Percentiles rank a stretch among this genome's conserved stretches.
phyloP scores from a whole-genome alignment of 2,113 vertebrate genomes.

The Callaeas wilsoni region DNA sequence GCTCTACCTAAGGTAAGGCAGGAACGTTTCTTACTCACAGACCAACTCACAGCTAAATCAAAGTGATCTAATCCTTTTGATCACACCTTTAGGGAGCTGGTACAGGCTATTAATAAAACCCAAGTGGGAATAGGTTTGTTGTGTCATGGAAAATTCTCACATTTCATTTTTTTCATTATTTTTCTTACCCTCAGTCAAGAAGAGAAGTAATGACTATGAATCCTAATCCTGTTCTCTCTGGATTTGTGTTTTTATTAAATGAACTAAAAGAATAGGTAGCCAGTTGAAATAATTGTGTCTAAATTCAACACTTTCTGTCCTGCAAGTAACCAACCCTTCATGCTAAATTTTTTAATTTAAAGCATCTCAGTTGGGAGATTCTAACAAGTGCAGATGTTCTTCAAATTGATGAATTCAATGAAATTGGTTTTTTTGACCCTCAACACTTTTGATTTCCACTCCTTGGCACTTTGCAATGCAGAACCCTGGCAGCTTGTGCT shows the following conservation, averaged over 20 bases:
- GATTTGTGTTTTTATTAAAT: not conserved
- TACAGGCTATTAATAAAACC: not conserved
- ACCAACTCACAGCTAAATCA: not conserved
- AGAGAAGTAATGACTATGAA: not conserved
- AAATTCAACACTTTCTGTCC: not conserved
- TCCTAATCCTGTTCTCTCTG: not conserved
- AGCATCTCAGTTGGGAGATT: not conserved
- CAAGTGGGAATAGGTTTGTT: not conserved
- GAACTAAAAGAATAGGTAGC: not conserved
- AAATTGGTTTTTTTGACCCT: not conserved
- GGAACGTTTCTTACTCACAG: not conserved
- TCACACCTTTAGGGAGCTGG: not conserved
- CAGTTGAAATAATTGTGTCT: not conserved
- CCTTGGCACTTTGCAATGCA: rapidly evolving
- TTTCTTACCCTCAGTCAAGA: not conserved
- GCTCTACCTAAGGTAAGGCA: not conserved
- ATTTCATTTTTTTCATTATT: not conserved
- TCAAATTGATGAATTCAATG: not conserved
- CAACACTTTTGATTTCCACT: not conserved
- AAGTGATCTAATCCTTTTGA: not conserved
- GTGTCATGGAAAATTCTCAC: not conserved
- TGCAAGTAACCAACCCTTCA: not conserved
- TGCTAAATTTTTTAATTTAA: not conserved
- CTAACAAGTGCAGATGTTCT: not conserved
- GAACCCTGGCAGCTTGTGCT: not conserved